A percentile compares a stretch with the other conserved stretches of the same genome.
Conservation (phyloP, 2,888 invertebrate genomes). For the Pollenia amentaria region DNA sequence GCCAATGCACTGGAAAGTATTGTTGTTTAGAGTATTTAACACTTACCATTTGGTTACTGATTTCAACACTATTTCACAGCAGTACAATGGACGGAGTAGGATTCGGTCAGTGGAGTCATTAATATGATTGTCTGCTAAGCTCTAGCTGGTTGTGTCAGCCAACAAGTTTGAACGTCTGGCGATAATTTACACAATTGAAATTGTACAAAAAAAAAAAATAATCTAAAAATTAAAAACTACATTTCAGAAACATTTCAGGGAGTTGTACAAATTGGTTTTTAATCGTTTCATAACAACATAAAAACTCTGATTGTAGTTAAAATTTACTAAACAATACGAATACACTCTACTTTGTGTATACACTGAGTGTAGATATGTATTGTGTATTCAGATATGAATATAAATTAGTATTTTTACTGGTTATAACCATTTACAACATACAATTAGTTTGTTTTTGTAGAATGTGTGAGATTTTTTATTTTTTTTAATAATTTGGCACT, state of each 20-base stretch:
- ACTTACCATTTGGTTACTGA: constrained; percentile 54
- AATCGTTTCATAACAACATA: constrained; percentile 54
- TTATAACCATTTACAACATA: background rate
- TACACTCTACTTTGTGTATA: background rate
- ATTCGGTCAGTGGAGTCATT: constrained; percentile 43
- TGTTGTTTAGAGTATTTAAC: constrained; percentile 38
- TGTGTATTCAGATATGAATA: too few relatives aligned
- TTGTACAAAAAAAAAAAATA: background rate
- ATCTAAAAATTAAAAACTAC: background rate
- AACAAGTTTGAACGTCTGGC: constrained; percentile 23
- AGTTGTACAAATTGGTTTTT: constrained; percentile 68
- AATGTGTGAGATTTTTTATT: background rate
- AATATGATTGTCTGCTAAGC: constrained; percentile 26
- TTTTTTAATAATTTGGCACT: constrained; percentile 9
- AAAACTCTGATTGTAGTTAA: constrained; percentile 30
- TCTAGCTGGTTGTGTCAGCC: background rate
- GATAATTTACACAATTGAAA: constrained; percentile 56
- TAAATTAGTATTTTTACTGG: too few relatives aligned
- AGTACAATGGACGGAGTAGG: background rate
- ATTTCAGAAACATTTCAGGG: constrained; percentile 31
- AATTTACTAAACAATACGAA: background rate
- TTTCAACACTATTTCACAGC: constrained; percentile 37
- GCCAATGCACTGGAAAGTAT: background rate
- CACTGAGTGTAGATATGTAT: background rate
- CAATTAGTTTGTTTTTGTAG: background rate